Base-by-base conservation (phyloP, 2,113 vertebrate species). In the Shinisaurus crocodilurus region DNA sequence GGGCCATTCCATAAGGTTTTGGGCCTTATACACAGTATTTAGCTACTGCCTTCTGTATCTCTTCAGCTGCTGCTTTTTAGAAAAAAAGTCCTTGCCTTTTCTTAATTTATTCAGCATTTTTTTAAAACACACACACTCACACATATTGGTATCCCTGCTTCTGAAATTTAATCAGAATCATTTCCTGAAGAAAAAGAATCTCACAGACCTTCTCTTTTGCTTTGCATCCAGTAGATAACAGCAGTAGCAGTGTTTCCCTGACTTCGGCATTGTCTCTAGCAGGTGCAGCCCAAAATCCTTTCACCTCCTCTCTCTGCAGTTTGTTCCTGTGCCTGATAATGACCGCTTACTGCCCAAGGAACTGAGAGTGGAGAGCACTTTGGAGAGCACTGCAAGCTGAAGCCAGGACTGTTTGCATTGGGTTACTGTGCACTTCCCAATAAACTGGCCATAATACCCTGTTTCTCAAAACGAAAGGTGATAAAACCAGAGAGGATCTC, bases 161-260 rank as follows among this genome's bases (percentile, higher is more conserved):
- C 15, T 70, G 40, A n/a, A 23, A 85, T 85, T 70, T 65, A 88
- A 86, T 16, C 60, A 43, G 40, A 10, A 23, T 63, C 1, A 9
- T 57, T 95, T 92, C 89, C 92, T 88, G 70, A 88, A 25, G 65
- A 90, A 89, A 85, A 88, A 89, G 86, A 40, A 60, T 23, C 23
- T 8, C 40, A 25, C 1, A 69, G 25, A 79, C 37, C 81, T 65
- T 89, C 65, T 67, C 72, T 60, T 63, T 82, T 90, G 69, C 81
- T 94, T 91, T 85, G 86, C 74, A 77, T 91, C 86, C 81, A 43
- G 43, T 40, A 76, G 43, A 54, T 76, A 13, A 89, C 9, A 89
- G 5, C 67, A 40, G 8, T 34, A 54, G 9, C 48, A 63, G 6
- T 0, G 45, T 79, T 8, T 88, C 74, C 67, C 13, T 83, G 8